phyloP scores from a whole-genome alignment of 1,140 invertebrate species.

The Diachasmimorpha longicaudata region DNA sequence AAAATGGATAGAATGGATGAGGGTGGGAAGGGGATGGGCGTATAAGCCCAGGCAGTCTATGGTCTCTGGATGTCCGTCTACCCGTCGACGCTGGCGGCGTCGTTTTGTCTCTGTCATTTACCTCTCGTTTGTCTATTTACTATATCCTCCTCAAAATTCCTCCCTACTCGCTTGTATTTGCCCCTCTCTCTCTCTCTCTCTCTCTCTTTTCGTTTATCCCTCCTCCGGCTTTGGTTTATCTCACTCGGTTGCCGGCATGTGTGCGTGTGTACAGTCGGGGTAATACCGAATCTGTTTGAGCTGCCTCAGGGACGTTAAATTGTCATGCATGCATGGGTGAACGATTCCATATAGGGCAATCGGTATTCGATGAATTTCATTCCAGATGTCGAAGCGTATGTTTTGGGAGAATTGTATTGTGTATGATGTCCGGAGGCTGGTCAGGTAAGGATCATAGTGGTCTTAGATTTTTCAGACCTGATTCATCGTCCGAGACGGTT shows the following conservation, averaged over 20 bases:
- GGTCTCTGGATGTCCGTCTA: neutral
- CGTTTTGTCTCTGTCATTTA: neutral
- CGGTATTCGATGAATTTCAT: neutral
- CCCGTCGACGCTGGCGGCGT: neutral
- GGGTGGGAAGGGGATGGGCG: neutral
- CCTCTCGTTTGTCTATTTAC: neutral
- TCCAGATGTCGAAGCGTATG: neutral
- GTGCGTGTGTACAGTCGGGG: neutral
- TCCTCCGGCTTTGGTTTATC: neutral
- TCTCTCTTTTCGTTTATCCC: conserved; percentile 1
- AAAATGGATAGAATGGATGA: neutral
- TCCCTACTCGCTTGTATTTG: neutral
- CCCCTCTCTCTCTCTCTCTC: neutral
- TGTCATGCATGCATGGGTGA: neutral
- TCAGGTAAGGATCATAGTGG: too few relatives aligned
- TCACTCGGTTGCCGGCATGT: neutral
- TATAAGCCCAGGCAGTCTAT: neutral
- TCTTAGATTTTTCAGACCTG: too few relatives aligned
- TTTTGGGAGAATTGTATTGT: neutral
- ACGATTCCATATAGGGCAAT: neutral
- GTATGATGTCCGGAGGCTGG: neutral
- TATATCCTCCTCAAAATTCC: conserved; percentile 3
- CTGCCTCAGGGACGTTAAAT: neutral
- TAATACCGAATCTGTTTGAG: neutral
- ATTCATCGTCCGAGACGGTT: too few relatives aligned